A percentile compares a stretch with the other conserved stretches of the same genome.
Conservation (phyloP, 1,140 invertebrate species). For the Bombus huntii region DNA sequence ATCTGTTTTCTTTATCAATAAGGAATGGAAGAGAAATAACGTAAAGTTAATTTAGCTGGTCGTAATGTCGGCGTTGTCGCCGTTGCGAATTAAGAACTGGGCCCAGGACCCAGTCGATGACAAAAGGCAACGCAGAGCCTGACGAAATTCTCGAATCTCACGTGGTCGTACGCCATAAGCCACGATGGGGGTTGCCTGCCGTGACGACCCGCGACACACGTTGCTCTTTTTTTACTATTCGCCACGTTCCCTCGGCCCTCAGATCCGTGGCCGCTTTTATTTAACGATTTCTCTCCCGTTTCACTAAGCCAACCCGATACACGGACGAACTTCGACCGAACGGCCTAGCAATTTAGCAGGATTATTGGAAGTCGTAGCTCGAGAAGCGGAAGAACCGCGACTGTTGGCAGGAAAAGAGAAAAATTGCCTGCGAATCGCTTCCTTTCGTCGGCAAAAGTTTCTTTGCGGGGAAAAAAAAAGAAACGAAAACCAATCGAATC, state of each 20-base stretch:
- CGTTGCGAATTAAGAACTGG: conserved; percentile 51
- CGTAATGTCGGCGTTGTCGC: conserved; percentile 44
- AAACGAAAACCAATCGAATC: not conserved
- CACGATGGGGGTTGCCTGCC: conserved; percentile 63
- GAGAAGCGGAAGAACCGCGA: conserved; percentile 43
- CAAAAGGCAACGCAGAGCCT: conserved; percentile 55
- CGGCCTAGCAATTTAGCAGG: conserved; percentile 57
- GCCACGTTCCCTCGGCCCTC: conserved; percentile 47
- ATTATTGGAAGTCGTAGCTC: conserved; percentile 59
- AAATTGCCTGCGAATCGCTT: not conserved
- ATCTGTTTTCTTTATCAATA: not conserved
- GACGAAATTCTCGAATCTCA: conserved; percentile 66
- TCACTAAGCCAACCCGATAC: conserved; percentile 56
- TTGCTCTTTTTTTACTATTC: conserved; percentile 63
- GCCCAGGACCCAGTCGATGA: conserved; percentile 39
- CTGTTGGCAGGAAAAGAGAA: not conserved
- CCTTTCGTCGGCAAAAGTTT: not conserved
- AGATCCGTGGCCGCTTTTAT: conserved; percentile 58
- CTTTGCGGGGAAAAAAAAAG: accelerated
- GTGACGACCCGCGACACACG: conserved; percentile 61
- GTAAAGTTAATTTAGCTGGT: conserved; percentile 16
- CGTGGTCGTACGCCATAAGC: conserved; percentile 62
- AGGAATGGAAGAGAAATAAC: not conserved
- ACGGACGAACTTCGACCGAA: conserved; percentile 32
- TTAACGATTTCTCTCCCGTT: conserved; percentile 70